phyloP scores from a whole-genome alignment of 2,888 invertebrate genomes.

The Physocephala rufipes region DNA sequence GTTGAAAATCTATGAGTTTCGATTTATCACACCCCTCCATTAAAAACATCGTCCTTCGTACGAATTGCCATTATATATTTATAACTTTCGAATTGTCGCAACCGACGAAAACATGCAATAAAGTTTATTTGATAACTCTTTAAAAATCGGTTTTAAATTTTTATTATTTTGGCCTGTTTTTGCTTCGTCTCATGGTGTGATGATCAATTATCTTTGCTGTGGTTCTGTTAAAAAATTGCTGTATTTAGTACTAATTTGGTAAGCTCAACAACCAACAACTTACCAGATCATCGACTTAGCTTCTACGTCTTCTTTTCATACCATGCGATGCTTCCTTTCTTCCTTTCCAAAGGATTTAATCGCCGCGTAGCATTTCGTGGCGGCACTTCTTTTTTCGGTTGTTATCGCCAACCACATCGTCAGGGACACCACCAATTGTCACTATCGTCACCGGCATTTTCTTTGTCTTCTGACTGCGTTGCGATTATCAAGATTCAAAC shows the following conservation, averaged over 20 bases:
- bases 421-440: too few species aligned
- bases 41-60: neutral
- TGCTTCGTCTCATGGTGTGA: too few species aligned
- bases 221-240: neutral
- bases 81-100: too few species aligned
- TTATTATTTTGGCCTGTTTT: too few species aligned
- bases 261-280: neutral
- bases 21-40: neutral
- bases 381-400: neutral
- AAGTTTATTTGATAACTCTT: too few species aligned
- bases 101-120: too few species aligned
- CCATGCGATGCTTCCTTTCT: neutral
- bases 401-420: too few species aligned
- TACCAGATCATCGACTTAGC: neutral
- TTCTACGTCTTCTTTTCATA: neutral
- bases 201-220: neutral
- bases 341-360: neutral
- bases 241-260: conserved; percentile 13
- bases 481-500: conserved; percentile 6
- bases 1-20: neutral
- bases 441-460: neutral
- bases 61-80: too few species aligned
- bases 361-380: neutral
- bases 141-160: too few species aligned
- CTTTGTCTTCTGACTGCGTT: neutral